Evolutionary conservation across 92 coral and sea anemone genomes (phyloP).

Genomic region (Galaxea fascicularis): DNA sequence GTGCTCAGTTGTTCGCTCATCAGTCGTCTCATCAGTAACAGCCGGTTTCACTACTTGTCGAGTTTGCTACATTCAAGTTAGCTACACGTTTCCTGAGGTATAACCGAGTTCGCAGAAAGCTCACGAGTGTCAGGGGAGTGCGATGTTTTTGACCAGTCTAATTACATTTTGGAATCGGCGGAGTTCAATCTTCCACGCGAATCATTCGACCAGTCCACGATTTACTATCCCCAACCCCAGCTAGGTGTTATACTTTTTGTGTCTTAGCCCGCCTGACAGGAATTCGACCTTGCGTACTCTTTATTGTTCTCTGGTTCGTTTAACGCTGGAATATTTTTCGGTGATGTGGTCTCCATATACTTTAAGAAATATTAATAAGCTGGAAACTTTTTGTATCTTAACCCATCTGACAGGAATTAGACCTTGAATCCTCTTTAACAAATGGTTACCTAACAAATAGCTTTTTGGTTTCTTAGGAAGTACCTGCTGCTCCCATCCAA

Average conservation of each 20-base stretch:
- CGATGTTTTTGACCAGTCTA: constrained; percentile 21
- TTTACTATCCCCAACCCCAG: constrained; percentile 20
- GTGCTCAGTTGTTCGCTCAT: no score
- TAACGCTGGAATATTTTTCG: constrained; percentile 7
- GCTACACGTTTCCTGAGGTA: no score
- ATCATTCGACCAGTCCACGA: constrained; percentile 30
- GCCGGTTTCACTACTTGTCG: no score
- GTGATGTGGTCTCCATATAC: constrained; percentile 29
- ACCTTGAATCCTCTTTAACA: constrained; percentile 3
- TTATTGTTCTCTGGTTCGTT: constrained; percentile 26
- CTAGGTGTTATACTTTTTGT: constrained; percentile 20
- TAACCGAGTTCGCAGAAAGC: constrained; percentile 23
- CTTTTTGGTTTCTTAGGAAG: constrained; percentile 25
- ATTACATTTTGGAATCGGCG: constrained; percentile 27
- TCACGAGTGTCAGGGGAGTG: constrained; percentile 28
- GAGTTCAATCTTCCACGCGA: constrained; percentile 22
- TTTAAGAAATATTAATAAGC: constrained; percentile 10
- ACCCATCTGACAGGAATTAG: constrained; percentile 18
- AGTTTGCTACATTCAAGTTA: no score
- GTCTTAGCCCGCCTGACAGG: constrained; percentile 4
- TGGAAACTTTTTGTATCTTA: constrained; percentile 12
- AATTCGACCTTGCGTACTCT: constrained; percentile 10
- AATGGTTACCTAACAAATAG: constrained; percentile 15
- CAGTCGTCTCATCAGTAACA: no score
- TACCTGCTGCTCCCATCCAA: constrained; percentile 26